phyloP scores from a whole-genome alignment of 2,113 vertebrate species.

The Butorides virescens region DNA sequence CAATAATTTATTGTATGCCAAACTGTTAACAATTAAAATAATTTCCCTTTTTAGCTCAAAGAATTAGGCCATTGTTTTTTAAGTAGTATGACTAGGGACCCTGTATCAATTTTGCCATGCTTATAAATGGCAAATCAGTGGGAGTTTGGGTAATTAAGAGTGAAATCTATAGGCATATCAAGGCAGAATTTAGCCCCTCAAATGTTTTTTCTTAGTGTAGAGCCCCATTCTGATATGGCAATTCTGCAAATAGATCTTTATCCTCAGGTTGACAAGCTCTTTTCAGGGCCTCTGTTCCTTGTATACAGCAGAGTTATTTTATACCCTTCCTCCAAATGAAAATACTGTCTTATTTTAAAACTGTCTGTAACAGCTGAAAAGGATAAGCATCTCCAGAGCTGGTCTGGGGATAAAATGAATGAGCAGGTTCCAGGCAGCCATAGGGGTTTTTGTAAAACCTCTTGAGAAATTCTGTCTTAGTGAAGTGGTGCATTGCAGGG shows the following conservation, averaged over 20 bases:
- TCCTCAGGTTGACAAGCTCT: background rate
- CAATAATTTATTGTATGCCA: background rate
- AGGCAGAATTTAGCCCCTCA: background rate
- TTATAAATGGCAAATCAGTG: background rate
- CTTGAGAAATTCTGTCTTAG: conserved; percentile 6
- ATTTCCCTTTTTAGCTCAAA: background rate
- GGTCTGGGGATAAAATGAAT: background rate
- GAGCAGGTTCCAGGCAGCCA: background rate
- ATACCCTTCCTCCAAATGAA: background rate
- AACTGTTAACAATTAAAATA: background rate
- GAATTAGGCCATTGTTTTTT: background rate
- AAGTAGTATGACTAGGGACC: background rate
- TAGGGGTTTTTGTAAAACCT: background rate
- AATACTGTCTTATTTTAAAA: conserved; percentile 4
- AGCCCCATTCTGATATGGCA: background rate
- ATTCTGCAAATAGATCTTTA: background rate
- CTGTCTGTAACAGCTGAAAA: background rate
- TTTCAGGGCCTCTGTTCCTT: background rate
- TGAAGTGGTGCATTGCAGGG: conserved; percentile 39
- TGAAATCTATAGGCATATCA: background rate
- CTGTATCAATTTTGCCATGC: background rate
- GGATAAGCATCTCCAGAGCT: background rate
- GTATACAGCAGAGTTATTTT: background rate
- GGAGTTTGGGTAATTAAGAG: background rate
- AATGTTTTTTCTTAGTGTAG: background rate